Base-by-base conservation (phyloP, 1,140 invertebrate species). In the Globodera ellingtonae region DNA sequence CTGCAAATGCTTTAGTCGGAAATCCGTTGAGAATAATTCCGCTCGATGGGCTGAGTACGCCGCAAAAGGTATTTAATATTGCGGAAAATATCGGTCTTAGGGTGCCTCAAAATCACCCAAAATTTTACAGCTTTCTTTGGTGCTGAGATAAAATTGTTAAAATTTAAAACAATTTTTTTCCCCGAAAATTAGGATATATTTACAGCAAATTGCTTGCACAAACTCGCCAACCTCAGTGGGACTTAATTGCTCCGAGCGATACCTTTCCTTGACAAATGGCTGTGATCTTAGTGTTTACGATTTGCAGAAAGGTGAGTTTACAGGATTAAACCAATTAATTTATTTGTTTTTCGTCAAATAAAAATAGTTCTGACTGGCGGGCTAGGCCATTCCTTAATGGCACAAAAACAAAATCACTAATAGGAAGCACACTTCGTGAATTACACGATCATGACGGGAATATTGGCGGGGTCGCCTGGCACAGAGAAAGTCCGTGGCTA, bases 371-470 rank as follows among this genome's bases (percentile, higher is more conserved):
- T 65, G n/a, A 65, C 59, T 65, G n/a, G n/a, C 21, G 13, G 59
- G 2, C 13, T 1, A 3, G 70, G 13, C 13, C 35, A 6, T 44
- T 21, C 62, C 56, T 8, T 5, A 47, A 21, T 72, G 44, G 9
- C 62, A n/a, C 56, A 10, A 46, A 18, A 75, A 50, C 15, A 56
- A 7, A 9, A 13, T 6, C 6, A 18, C 13, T 67, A 8, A 13
- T 65, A 81, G 80, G 72, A n/a, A 50, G 62, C 21, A 69, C 73
- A 50, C 56, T 81, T 6, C 80, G 80, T 4, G 75, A 81, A 71
- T 81, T 81, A 13, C 80, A 81, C 46, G 80, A 59, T 18, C 80
- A 81, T 50, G 73, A 81, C 48, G 80, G 80, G 15, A 10, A 47
- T 9, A 72, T 81, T 9, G 18, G 46, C 52, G 72, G 50, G 44